Conservation (phyloP, 2,888 invertebrate species). For the Dryobotodes eremita region DNA sequence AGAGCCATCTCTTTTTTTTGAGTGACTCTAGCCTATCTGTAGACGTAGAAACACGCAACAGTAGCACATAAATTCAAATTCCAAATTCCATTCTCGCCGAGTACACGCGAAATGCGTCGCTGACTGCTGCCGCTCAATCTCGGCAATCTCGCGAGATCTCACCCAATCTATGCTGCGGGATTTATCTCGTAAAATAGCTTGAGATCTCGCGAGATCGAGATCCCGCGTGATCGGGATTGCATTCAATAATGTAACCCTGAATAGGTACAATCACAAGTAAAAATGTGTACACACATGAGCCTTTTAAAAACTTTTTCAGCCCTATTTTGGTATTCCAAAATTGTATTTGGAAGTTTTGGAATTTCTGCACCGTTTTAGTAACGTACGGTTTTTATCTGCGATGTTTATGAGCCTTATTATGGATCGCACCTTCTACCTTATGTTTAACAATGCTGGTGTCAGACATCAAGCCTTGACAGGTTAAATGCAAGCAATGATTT, state of each 20-base stretch:
- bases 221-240: no score
- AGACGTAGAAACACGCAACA: no score
- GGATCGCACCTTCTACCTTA: not conserved
- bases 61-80: no score
- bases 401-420: not conserved
- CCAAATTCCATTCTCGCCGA: no score
- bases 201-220: no score
- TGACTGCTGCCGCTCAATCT: no score
- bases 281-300: not conserved
- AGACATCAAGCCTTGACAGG: not conserved
- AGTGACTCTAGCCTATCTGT: no score
- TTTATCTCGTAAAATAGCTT: no score
- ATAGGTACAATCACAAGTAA: not conserved
- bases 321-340: not conserved
- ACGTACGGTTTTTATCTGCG: not conserved
- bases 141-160: no score
- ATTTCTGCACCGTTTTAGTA: not conserved
- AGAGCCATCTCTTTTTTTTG: no score
- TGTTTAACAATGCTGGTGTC: not conserved
- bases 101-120: no score
- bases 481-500: not conserved
- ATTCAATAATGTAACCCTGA: slow-evolving; percentile 11
- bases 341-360: not conserved
- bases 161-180: no score
- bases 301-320: not conserved